Percentiles rank a stretch among this genome's conserved stretches.
These are phyloP conservation scores for Garrulus glandarius DNA, from an alignment of 2,797 vertebrate genomes.

Conservation along the genomic window DNA sequence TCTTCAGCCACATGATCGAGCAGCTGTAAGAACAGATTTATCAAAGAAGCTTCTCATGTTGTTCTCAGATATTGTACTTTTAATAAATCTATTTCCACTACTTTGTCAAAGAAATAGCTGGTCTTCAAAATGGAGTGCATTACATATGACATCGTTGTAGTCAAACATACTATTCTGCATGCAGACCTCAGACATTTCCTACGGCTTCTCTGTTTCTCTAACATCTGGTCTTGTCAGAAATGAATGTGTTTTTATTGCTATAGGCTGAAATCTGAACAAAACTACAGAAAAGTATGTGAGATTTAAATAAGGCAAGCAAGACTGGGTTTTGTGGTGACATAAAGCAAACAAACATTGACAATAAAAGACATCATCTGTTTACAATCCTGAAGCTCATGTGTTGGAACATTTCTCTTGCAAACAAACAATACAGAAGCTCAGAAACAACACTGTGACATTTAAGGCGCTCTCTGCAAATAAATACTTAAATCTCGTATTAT, in stretches of 20 bases:
- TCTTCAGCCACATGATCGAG: background rate
- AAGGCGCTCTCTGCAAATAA: background rate
- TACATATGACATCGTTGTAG: background rate
- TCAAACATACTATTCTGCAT: background rate
- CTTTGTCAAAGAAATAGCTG: conserved; percentile 5
- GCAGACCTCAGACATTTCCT: background rate
- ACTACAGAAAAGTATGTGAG: background rate
- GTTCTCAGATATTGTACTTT: background rate
- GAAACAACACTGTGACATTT: background rate
- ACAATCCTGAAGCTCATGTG: background rate
- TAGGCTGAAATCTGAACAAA: background rate
- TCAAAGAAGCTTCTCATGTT: background rate
- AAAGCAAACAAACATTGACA: background rate
- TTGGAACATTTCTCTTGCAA: background rate
- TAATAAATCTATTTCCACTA: background rate
- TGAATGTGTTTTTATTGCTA: background rate
- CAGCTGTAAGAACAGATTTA: background rate
- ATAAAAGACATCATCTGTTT: background rate
- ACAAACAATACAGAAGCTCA: background rate
- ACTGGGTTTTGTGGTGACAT: background rate
- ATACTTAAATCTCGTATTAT: background rate
- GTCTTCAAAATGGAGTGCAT: background rate
- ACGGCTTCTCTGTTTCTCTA: background rate
- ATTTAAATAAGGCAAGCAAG: background rate
- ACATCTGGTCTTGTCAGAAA: background rate